These are phyloP conservation scores for Margaritifera margaritifera DNA, from an alignment of 2,888 invertebrate genomes.

Conservation along the genomic window DNA sequence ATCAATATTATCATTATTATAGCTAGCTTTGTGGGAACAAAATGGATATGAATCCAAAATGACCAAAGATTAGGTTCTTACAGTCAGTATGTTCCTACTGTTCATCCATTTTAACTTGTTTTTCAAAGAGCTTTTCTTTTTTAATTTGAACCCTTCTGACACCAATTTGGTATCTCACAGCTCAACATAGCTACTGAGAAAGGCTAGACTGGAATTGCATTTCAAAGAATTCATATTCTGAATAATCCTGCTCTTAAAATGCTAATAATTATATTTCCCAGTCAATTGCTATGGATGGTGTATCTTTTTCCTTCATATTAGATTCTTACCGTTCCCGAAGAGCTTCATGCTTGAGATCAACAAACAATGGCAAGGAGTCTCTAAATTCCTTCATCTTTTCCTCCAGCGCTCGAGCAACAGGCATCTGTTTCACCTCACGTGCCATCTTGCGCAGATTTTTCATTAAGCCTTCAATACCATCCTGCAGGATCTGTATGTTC, in stretches of 20 bases:
- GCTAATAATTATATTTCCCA: not conserved
- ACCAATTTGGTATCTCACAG: too few species aligned
- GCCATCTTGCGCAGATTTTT: constrained; percentile 85
- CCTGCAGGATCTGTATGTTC: constrained; percentile 86
- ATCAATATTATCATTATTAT: not conserved
- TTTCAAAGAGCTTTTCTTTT: too few species aligned
- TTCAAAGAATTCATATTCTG: not conserved
- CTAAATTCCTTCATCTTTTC: constrained; percentile 91
- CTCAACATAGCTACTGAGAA: too few species aligned
- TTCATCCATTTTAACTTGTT: too few species aligned
- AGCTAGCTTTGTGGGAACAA: too few species aligned
- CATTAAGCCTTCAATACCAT: constrained; percentile 89
- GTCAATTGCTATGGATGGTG: not conserved
- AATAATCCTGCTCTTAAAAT: not conserved
- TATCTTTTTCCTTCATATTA: not conserved
- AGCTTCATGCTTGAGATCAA: constrained; percentile 91
- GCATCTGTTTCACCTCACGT: constrained; percentile 76
- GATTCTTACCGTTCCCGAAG: constrained; percentile 79
- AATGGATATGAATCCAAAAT: too few species aligned
- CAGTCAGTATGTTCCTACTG: too few species aligned
- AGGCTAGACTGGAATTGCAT: too few species aligned
- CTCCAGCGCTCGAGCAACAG: constrained; percentile 82
- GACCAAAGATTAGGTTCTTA: too few species aligned
- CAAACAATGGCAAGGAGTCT: constrained; percentile 89
- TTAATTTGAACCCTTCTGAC: too few species aligned